Evolutionary conservation across 1,140 invertebrate species (phyloP).

Genomic region (Drosophila nigrodunni): DNA sequence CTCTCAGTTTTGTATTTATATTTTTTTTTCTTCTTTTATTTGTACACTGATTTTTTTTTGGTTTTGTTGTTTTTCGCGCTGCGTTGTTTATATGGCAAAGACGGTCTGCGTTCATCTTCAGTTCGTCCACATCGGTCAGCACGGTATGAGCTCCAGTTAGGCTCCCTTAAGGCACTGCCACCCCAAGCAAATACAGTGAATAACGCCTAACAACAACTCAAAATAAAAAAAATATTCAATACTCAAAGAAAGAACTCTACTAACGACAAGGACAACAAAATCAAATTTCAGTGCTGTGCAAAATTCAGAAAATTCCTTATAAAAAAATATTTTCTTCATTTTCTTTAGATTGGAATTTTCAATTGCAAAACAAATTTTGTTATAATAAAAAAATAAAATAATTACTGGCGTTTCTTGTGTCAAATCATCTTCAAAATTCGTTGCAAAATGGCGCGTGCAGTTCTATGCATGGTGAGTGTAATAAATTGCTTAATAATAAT

Average conservation of each 20-base stretch:
- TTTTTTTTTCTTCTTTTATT: slow-evolving; percentile 42
- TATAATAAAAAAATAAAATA: slow-evolving; percentile 56
- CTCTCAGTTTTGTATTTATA: slow-evolving; percentile 62
- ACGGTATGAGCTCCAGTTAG: slow-evolving; percentile 84
- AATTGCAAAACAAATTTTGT: slow-evolving; percentile 61
- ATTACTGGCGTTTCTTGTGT: slow-evolving; percentile 77
- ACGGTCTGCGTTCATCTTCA: slow-evolving; percentile 81
- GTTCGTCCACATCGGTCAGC: slow-evolving; percentile 84
- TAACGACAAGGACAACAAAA: slow-evolving; percentile 37
- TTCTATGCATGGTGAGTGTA: slow-evolving; percentile 81
- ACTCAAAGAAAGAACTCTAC: slow-evolving; percentile 18
- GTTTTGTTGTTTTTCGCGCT: slow-evolving; percentile 48
- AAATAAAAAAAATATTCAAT: slow-evolving; percentile 31
- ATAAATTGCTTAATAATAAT: background rate
- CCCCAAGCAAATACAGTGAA: slow-evolving; percentile 62
- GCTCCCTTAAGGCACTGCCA: slow-evolving; percentile 48
- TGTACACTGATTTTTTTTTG: slow-evolving; percentile 46
- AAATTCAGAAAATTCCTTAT: slow-evolving; percentile 27
- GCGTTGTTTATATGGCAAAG: slow-evolving; percentile 84
- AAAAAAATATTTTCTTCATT: slow-evolving; percentile 57
- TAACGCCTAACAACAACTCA: slow-evolving; percentile 13
- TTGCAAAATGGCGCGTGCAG: slow-evolving; percentile 84
- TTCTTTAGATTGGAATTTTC: slow-evolving; percentile 75
- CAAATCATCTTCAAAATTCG: slow-evolving; percentile 55
- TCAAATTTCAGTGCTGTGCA: slow-evolving; percentile 34